Conservation (phyloP, 2,888 invertebrate species). For the Ormyrus thymus region DNA sequence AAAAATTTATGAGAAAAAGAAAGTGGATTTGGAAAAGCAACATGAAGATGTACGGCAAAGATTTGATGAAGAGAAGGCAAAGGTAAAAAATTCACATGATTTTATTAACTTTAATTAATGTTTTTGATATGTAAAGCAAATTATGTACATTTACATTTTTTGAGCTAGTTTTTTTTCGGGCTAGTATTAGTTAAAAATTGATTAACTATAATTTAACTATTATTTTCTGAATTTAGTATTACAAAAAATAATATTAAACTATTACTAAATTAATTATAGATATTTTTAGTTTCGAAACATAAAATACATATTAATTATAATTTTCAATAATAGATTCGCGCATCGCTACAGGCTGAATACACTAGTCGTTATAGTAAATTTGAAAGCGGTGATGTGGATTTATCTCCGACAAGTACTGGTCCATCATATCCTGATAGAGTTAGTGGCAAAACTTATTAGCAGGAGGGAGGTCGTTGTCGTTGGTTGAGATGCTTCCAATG, state of each 20-base stretch:
- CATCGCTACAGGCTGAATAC: conserved; percentile 70
- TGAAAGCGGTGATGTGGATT: conserved; percentile 68
- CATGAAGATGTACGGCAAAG: conserved; percentile 86
- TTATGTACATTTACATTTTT: background rate
- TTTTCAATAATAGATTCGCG: conserved; percentile 66
- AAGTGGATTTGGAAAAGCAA: conserved; percentile 84
- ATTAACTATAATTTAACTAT: too few relatives aligned
- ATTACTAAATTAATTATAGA: conserved; percentile 10
- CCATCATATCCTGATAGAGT: conserved; percentile 66
- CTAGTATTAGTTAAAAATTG: too few relatives aligned
- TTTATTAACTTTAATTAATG: background rate
- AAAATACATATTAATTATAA: background rate
- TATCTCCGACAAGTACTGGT: conserved; percentile 68
- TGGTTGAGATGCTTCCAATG: conserved; percentile 55
- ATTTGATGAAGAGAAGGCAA: conserved; percentile 81
- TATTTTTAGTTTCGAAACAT: background rate
- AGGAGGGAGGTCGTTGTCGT: conserved; percentile 52
- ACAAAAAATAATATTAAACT: background rate
- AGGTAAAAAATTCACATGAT: conserved; percentile 73
- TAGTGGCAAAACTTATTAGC: conserved; percentile 70
- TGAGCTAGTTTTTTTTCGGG: too few relatives aligned
- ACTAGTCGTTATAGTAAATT: conserved; percentile 70
- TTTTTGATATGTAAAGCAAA: background rate
- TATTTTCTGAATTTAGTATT: background rate
- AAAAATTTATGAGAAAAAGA: conserved; percentile 85